Conservation (phyloP, 1,140 invertebrate genomes). For the Dermatophagoides farinae region DNA sequence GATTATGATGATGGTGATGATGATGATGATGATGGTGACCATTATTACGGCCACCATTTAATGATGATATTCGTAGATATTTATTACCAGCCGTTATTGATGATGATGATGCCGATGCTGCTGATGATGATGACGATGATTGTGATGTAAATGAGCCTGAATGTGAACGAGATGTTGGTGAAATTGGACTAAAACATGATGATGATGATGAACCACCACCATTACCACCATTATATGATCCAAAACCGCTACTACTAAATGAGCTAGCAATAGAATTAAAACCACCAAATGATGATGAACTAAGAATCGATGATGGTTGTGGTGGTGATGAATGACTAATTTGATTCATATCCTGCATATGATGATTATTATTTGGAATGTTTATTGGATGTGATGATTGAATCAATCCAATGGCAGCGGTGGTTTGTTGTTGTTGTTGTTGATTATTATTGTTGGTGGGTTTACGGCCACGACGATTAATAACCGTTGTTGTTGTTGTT, state of each 20-base stretch:
- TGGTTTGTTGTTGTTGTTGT: too few species aligned
- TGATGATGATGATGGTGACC: background rate
- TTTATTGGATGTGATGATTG: constrained; percentile 2
- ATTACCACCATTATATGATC: background rate
- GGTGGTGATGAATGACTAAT: too few species aligned
- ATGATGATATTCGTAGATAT: background rate
- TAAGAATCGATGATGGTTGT: too few species aligned
- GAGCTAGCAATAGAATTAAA: too few species aligned
- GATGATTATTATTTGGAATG: background rate
- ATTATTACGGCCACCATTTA: background rate
- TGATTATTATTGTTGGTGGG: background rate
- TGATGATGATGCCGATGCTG: background rate
- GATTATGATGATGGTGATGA: constrained; percentile 20
- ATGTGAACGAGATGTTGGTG: background rate
- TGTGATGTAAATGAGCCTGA: background rate
- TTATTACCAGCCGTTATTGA: background rate
- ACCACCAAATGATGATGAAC: too few species aligned
- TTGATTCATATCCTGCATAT: background rate
- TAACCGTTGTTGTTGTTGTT: background rate
- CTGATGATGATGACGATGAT: too few species aligned
- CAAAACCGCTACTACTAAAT: background rate
- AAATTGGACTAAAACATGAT: background rate
- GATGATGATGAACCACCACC: background rate
- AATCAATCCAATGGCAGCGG: too few species aligned
- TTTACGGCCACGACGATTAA: background rate